Base-by-base conservation (phyloP, 2,888 invertebrate species). In the Drosophila diplacantha region DNA sequence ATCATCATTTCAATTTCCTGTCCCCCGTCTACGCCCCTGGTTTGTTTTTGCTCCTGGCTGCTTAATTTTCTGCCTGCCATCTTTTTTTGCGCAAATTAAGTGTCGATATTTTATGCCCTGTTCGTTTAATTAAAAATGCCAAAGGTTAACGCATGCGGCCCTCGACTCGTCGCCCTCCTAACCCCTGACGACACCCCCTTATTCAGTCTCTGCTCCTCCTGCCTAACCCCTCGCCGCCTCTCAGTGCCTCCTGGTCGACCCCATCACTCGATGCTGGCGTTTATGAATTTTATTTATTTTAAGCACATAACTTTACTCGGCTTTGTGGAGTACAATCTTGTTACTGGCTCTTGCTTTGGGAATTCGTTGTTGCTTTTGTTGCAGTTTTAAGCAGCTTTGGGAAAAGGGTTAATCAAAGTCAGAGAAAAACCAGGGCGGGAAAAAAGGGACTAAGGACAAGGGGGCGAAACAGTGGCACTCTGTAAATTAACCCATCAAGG, bases 51-150 rank as follows among this genome's bases (percentile, higher is more conserved):
- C 51, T 35, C 39, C 34, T 57, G 57, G 52, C 74, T 71, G 71
- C 79, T 79, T 78, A 66, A 81, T 78, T 78, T 78, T 72, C 69
- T 64, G 72, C 69, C 69, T 63, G 71, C 69, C 66, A 76, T 73
- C 58, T 51, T 69, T 64, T 66, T 71, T 63, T 68, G 79, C 67
- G 75, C 83, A 78, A 80, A 78, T 83, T 78, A 78, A 81, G 83
- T 81, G 83, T 82, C 79, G 79, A 80, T 80, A 80, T 80, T 82
- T 80, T 78, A 80, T 83, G 79, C 76, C 73, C 70, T 83, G 79
- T 74, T 74, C 76, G 74, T 72, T 83, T 83, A 83, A 80, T 83
- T 83, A 83, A 83, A 80, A 80, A 80, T 80, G 83, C 79, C 79
- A 80, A 83, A 80, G 80, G 80, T 83, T 81, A 80, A 83, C 69